phyloP scores from a whole-genome alignment of 23 tunicate species.

The Aplidium turbinatum region DNA sequence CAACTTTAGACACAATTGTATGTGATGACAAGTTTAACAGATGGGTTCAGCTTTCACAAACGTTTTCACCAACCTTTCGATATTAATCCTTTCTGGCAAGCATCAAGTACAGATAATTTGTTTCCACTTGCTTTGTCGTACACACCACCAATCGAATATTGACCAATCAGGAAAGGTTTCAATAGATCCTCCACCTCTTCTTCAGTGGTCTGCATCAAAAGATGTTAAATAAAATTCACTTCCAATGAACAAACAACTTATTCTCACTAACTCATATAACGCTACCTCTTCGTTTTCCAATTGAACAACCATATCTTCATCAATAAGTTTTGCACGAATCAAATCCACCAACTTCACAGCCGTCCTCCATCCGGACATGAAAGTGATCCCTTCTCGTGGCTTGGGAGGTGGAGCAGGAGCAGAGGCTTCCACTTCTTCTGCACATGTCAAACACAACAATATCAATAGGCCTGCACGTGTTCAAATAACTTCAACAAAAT shows the following conservation, averaged over 20 bases:
- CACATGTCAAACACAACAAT: too few species aligned
- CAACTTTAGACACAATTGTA: too few species aligned
- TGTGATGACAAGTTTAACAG: too few species aligned
- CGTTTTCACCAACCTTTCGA: slow-evolving; percentile 87
- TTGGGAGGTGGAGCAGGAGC: slow-evolving; percentile 19
- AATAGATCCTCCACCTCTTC: slow-evolving; percentile 58
- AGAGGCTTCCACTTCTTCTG: too few species aligned
- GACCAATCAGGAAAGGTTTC: slow-evolving; percentile 70
- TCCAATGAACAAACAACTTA: too few species aligned
- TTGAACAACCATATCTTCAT: slow-evolving; percentile 45
- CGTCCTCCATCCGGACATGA: slow-evolving; percentile 84
- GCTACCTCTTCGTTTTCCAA: slow-evolving; percentile 51
- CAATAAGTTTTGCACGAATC: slow-evolving; percentile 55
- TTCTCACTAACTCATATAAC: too few species aligned
- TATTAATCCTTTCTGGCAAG: slow-evolving; percentile 52
- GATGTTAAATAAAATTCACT: too few species aligned
- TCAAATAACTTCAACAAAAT: too few species aligned
- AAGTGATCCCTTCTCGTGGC: slow-evolving; percentile 69
- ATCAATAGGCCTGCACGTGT: too few species aligned
- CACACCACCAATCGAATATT: slow-evolving; percentile 87
- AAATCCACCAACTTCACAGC: slow-evolving; percentile 70
- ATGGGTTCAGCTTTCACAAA: too few species aligned
- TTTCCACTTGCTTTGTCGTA: slow-evolving; percentile 46
- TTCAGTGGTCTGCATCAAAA: slow-evolving; percentile 35
- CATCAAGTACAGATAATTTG: slow-evolving; percentile 68